These are phyloP conservation scores for Agriopis leucophaearia DNA, from an alignment of 2,888 invertebrate species.

Conservation along the genomic window DNA sequence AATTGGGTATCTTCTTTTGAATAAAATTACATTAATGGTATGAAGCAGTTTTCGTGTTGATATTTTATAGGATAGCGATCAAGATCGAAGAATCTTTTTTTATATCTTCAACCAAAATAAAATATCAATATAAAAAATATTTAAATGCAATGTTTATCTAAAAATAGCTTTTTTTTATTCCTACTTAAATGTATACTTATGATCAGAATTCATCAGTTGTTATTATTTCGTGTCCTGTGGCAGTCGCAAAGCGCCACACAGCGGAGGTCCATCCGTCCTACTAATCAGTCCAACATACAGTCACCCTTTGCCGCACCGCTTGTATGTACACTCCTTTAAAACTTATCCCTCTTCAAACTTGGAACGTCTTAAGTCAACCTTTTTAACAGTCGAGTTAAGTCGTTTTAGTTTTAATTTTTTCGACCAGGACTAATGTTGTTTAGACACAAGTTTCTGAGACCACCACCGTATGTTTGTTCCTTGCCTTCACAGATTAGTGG, in stretches of 20 bases:
- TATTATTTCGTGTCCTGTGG: background rate
- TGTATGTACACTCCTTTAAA: slow-evolving; percentile 72
- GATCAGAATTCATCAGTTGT: too few relatives aligned
- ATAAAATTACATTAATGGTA: too few relatives aligned
- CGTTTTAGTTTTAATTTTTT: slow-evolving; percentile 54
- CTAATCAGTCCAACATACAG: slow-evolving; percentile 80
- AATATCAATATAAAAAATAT: background rate
- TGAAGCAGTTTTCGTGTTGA: too few relatives aligned
- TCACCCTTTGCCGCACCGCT: slow-evolving; percentile 71
- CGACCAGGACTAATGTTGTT: slow-evolving; percentile 71
- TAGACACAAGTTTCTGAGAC: slow-evolving; percentile 71
- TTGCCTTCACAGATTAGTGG: slow-evolving; percentile 67
- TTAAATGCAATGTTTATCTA: background rate
- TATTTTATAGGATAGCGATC: too few relatives aligned
- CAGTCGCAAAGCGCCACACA: slow-evolving; percentile 72
- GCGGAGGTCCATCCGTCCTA: slow-evolving; percentile 71
- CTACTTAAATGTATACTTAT: too few relatives aligned
- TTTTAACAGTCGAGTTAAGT: slow-evolving; percentile 44
- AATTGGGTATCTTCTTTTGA: too few relatives aligned
- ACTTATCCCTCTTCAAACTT: slow-evolving; percentile 45
- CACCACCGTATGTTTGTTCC: slow-evolving; percentile 79
- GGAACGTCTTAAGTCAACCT: slow-evolving; percentile 54
- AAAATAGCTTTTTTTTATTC: background rate
- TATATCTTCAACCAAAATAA: background rate
- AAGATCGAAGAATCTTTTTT: too few relatives aligned